Conservation (phyloP, 2,888 invertebrate species). For the Morpho achilles region DNA sequence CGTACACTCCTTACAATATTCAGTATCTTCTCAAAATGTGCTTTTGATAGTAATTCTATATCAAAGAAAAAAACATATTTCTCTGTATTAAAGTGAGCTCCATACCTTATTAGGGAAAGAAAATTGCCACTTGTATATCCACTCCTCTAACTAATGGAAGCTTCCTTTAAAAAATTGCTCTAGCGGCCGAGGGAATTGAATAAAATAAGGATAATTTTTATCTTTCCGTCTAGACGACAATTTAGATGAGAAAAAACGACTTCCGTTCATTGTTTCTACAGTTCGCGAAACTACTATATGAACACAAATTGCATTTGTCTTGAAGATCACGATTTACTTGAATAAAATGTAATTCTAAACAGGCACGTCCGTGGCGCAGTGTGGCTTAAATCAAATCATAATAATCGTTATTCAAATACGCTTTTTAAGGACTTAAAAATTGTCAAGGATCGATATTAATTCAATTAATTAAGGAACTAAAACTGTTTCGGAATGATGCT, state of each 20-base stretch:
- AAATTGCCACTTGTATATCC: constrained; percentile 6
- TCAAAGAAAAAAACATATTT: not conserved
- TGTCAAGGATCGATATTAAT: too few relatives aligned
- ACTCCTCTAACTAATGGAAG: constrained; percentile 9
- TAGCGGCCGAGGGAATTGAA: constrained; percentile 19
- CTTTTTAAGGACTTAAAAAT: too few relatives aligned
- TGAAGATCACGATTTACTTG: not conserved
- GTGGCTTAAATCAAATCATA: too few relatives aligned
- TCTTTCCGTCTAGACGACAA: constrained; percentile 24
- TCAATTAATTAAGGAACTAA: too few relatives aligned
- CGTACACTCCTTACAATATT: too few relatives aligned
- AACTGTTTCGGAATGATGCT: too few relatives aligned
- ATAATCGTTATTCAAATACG: too few relatives aligned
- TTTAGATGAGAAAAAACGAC: constrained; percentile 21
- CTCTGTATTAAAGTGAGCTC: not conserved
- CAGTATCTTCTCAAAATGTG: not conserved
- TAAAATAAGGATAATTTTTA: constrained; percentile 24
- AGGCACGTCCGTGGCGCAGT: too few relatives aligned
- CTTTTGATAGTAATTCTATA: too few relatives aligned
- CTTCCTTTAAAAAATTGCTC: constrained; percentile 15
- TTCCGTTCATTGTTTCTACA: constrained; percentile 16
- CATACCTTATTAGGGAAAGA: constrained; percentile 5
- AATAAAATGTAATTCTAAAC: not conserved
- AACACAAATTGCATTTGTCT: constrained; percentile 41
- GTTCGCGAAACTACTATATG: constrained; percentile 8